Evolutionary conservation across 2,797 vertebrate genomes (phyloP).

Genomic region (Momotus momota): DNA sequence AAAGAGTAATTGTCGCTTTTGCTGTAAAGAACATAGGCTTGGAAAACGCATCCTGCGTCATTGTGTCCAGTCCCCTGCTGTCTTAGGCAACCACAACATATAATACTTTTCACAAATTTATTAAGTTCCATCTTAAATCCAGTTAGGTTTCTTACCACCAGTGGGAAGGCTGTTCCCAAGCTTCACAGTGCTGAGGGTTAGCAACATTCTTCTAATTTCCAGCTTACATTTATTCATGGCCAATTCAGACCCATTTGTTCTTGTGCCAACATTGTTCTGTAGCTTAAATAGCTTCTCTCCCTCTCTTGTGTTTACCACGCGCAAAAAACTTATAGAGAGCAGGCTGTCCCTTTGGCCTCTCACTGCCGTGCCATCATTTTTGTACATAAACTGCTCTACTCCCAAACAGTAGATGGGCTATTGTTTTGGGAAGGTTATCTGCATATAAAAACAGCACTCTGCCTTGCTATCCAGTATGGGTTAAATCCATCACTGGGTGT

Average conservation of each 20-base stretch:
- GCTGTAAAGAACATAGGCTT: conserved; percentile 39
- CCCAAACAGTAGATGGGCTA: neutral
- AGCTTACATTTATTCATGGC: conserved; percentile 57
- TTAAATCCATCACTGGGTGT: neutral
- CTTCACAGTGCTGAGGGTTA: conserved; percentile 48
- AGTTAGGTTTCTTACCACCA: conserved; percentile 43
- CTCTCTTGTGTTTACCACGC: conserved; percentile 55
- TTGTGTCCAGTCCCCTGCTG: conserved; percentile 63
- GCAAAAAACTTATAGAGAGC: conserved; percentile 47
- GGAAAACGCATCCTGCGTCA: conserved; percentile 60
- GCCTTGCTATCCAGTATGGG: neutral
- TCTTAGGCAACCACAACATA: conserved; percentile 60
- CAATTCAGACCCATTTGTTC: conserved; percentile 66
- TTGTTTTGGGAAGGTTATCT: conserved; percentile 16
- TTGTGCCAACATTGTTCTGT: conserved; percentile 72
- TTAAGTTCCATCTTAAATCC: conserved; percentile 59
- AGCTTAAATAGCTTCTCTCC: conserved; percentile 59
- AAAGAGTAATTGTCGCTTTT: conserved; percentile 54
- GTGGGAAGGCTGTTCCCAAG: conserved; percentile 55
- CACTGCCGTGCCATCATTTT: neutral
- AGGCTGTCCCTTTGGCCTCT: conserved; percentile 60
- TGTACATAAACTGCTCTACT: neutral
- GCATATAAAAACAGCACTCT: neutral
- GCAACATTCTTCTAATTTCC: conserved; percentile 70
- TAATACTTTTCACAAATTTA: conserved; percentile 67